phyloP scores from a whole-genome alignment of 2,113 vertebrate species.

The Xerus inauris region DNA sequence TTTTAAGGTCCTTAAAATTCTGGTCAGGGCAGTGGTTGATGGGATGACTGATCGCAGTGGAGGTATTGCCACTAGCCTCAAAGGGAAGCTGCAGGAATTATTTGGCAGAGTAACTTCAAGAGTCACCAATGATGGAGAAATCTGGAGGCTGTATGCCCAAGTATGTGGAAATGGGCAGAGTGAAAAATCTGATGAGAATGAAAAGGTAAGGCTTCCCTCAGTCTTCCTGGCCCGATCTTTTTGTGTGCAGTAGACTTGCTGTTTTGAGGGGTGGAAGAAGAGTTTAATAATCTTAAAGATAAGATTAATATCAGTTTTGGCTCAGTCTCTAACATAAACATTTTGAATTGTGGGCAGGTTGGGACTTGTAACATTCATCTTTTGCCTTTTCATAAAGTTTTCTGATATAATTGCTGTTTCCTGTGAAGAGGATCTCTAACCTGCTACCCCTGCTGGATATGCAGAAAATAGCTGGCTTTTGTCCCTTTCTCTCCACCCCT shows the following conservation, averaged over 20 bases:
- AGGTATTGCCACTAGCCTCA: conserved; percentile 82
- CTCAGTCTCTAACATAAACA: background rate
- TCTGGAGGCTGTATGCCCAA: conserved; percentile 94
- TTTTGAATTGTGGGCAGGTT: conserved; percentile 36
- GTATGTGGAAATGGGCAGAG: conserved; percentile 91
- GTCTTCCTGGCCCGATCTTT: background rate
- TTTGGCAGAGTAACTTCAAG: conserved; percentile 94
- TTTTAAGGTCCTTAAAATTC: conserved; percentile 92
- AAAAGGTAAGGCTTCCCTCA: conserved; percentile 88
- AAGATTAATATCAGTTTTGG: background rate
- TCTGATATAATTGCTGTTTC: background rate
- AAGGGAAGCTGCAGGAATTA: conserved; percentile 91
- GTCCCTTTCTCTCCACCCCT: background rate
- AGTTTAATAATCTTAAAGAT: conserved; percentile 8
- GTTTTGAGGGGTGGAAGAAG: background rate
- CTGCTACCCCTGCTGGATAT: background rate
- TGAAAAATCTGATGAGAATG: conserved; percentile 88
- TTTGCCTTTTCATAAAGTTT: conserved; percentile 36
- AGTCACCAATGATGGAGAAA: conserved; percentile 89
- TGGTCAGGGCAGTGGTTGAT: conserved; percentile 90
- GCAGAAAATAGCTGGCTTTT: background rate
- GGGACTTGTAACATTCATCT: conserved; percentile 7
- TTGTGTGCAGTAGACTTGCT: background rate
- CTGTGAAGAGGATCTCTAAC: background rate
- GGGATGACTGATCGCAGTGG: conserved; percentile 89